Conservation (phyloP, 1,140 invertebrate genomes). For the Aphelenchoides avenae region DNA sequence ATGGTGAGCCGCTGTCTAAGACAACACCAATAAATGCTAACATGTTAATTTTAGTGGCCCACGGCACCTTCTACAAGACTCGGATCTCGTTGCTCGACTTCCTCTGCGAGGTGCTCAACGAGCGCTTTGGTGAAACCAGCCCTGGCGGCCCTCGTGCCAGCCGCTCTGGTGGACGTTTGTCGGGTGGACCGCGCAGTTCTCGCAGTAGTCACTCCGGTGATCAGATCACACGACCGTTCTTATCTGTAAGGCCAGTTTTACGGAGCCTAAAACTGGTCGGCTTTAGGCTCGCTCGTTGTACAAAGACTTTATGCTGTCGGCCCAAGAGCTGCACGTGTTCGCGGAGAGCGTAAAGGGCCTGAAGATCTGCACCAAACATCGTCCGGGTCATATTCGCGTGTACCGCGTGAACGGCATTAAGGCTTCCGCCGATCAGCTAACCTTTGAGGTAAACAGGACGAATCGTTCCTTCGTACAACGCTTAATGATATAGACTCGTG, state of each 20-base stretch:
- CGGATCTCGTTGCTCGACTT: slow-evolving; percentile 41
- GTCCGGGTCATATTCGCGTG: slow-evolving; percentile 31
- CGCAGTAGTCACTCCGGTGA: no score
- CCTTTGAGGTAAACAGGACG: no score
- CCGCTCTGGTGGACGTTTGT: no score
- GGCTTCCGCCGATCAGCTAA: slow-evolving; percentile 31
- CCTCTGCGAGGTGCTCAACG: slow-evolving; percentile 45
- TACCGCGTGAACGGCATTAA: slow-evolving; percentile 46
- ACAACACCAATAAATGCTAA: no score
- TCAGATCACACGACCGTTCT: no score
- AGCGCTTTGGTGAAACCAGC: neutral
- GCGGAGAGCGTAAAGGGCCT: slow-evolving; percentile 34
- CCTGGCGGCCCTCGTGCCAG: slow-evolving; percentile 12
- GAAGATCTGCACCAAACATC: slow-evolving; percentile 32
- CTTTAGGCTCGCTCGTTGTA: slow-evolving; percentile 30
- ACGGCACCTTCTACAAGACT: slow-evolving; percentile 53
- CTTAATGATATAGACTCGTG: no score
- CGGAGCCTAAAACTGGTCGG: no score
- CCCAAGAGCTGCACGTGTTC: slow-evolving; percentile 36
- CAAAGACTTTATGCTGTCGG: slow-evolving; percentile 26
- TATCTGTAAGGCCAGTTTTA: no score
- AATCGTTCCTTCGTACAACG: no score
- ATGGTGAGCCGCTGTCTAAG: no score
- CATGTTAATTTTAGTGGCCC: no score
- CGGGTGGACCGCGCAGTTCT: no score